Percentiles rank a stretch among this genome's conserved stretches.
Conservation (phyloP, 2,113 vertebrate genomes). For the Xiphorhynchus elegans region DNA sequence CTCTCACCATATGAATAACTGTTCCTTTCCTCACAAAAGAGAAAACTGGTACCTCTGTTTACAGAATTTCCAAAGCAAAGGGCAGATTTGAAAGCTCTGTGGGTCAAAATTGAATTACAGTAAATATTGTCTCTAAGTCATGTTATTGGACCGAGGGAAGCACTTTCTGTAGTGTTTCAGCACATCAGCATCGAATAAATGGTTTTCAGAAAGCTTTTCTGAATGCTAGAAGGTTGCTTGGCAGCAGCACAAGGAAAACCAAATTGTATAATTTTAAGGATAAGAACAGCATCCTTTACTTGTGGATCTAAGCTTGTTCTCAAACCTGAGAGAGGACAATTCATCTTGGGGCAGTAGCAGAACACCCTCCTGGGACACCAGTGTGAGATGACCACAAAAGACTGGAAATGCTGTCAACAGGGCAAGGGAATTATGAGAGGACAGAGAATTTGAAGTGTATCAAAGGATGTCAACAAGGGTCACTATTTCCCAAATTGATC, state of each 20-base stretch:
- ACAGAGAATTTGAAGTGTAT: background rate
- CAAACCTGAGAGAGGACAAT: background rate
- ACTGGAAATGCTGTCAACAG: background rate
- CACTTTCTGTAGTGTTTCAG: background rate
- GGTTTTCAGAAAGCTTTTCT: background rate
- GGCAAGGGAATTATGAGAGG: background rate
- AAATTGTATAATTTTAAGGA: background rate
- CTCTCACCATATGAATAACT: background rate
- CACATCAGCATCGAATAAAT: background rate
- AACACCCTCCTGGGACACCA: background rate
- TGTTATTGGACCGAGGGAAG: background rate
- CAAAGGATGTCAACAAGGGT: background rate
- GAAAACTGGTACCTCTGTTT: background rate
- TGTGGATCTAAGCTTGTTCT: background rate
- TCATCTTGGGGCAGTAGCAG: background rate
- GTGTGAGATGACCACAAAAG: rapidly evolving
- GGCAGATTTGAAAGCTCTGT: background rate
- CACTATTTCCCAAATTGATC: background rate
- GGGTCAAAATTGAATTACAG: background rate
- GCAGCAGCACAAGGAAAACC: background rate
- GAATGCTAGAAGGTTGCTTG: background rate
- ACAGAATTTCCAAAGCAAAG: background rate
- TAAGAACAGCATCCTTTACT: background rate
- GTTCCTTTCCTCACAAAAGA: background rate
- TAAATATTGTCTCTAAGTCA: background rate